Base-by-base conservation (phyloP, 2,797 vertebrate genomes). In the Lerista edwardsae region DNA sequence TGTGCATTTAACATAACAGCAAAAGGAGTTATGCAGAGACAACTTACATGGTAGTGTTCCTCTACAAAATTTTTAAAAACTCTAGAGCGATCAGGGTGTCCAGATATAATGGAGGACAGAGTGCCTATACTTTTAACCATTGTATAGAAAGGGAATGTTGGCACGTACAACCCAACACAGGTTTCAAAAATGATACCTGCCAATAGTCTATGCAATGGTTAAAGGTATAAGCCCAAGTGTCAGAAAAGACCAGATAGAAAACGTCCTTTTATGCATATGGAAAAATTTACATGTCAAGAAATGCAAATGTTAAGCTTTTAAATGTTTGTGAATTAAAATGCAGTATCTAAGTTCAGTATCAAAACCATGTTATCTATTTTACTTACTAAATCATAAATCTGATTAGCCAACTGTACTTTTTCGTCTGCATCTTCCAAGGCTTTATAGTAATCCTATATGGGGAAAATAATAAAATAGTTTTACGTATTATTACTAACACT, bases 341-440 rank as follows among this genome's bases (percentile, higher is more conserved):
- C 59, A 69, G 6, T 25, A 80, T 36, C 7, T 44, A 27, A 61
- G n/a, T n/a, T n/a, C n/a, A n/a, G n/a, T n/a, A n/a, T 76, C 51
- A 77, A 17, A 0, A 77, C 65, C 55, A 90, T 57, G 6, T 44
- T 68, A 36, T 80, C 19, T 74, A 36, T 71, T 82, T 81, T 69
- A 97, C 98, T 98, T 96, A 99, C 98, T 97, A 99, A 97, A 88
- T 99, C 98, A 94, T 99, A 99, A 87, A 99, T 99, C 96, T 99
- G 99, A 97, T 99, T 99, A 95, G 99, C 98, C 96, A 99, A 96
- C 55, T 99, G 98, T 39, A 99, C 98, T 87, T 99, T 99, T 93
- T 99, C 99, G 91, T 99, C 98, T 62, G 99, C 98, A 89, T 99
- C 99, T 95, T 99, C 99, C 95, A 99, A 93, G 82, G 98, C 98